These are phyloP conservation scores for Calameuta idolon DNA, from an alignment of 2,888 invertebrate species.

Conservation along the genomic window DNA sequence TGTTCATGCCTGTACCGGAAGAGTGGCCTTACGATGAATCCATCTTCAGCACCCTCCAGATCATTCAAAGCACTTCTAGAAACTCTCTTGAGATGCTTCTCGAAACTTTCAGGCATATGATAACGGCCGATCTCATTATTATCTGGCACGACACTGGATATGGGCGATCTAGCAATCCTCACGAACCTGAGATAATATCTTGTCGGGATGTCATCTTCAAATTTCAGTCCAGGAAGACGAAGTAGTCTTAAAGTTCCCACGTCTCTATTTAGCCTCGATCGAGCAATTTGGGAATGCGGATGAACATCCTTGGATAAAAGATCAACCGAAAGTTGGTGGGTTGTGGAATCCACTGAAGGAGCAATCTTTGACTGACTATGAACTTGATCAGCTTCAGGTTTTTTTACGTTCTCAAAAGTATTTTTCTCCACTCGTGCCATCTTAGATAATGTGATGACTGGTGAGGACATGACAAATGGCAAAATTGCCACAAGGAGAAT, in stretches of 20 bases:
- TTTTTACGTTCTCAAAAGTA: not conserved
- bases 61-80: constrained; percentile 3
- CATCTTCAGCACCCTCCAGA: constrained; percentile 14
- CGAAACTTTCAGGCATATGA: constrained; percentile 8
- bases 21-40: constrained; percentile 18
- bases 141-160: not conserved
- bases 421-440: not conserved
- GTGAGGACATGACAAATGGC: not conserved
- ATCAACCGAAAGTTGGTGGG: constrained; percentile 32
- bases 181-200: constrained; percentile 10
- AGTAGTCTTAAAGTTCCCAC: not conserved
- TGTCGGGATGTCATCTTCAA: constrained; percentile 10
- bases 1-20: constrained; percentile 19
- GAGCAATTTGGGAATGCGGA: constrained; percentile 40
- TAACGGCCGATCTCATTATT: constrained; percentile 14
- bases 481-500: constrained; percentile 5
- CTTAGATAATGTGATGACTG: not conserved
- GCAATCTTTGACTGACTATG: not conserved
- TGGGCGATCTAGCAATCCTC: constrained; percentile 12
- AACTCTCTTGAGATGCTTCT: constrained; percentile 9
- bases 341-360: too few relatives aligned
- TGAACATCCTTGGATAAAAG: constrained; percentile 38
- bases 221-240: not conserved
- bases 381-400: not conserved
- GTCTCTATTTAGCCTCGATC: constrained; percentile 35